phyloP scores from a whole-genome alignment of 2,888 invertebrate species.

The Pristionchus fissidentatus region DNA sequence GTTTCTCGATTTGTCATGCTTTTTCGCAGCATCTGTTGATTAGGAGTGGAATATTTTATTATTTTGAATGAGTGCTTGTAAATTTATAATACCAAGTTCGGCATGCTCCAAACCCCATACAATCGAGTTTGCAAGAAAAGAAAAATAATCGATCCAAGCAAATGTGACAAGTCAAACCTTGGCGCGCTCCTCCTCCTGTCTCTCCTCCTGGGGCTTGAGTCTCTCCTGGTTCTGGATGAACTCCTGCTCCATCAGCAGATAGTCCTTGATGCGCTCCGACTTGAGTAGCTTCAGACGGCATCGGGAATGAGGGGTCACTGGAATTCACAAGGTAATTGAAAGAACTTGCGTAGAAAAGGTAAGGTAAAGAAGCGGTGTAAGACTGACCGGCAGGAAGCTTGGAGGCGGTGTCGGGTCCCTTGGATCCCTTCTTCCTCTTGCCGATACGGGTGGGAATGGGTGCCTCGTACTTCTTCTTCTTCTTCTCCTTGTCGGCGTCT shows the following conservation, averaged over 20 bases:
- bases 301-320: constrained; percentile 95
- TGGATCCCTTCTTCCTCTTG: constrained; percentile 83
- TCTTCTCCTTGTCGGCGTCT: constrained; percentile 84
- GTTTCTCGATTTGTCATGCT: too few species aligned
- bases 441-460: constrained; percentile 98
- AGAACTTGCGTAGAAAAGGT: not conserved
- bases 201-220: constrained; percentile 98
- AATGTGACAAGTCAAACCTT: constrained; percentile 53
- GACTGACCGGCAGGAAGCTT: constrained; percentile 87
- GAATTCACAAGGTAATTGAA: constrained; percentile 22
- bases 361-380: not conserved
- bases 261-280: constrained; percentile 97
- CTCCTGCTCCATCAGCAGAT: constrained; percentile 98
- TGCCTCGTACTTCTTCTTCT: constrained; percentile 95
- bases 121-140: too few species aligned
- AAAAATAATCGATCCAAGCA: too few species aligned
- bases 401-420: constrained; percentile 97
- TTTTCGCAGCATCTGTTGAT: too few species aligned
- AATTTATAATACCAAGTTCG: too few species aligned
- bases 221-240: constrained; percentile 98
- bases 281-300: constrained; percentile 95
- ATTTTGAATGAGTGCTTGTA: too few species aligned
- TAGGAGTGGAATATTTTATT: too few species aligned
- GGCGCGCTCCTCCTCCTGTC: constrained; percentile 84
- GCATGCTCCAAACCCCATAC: too few species aligned